A percentile compares a stretch with the other conserved stretches of the same genome.
phyloP scores from a whole-genome alignment of 2,888 invertebrate species.

The Drosophila fungiperda region DNA sequence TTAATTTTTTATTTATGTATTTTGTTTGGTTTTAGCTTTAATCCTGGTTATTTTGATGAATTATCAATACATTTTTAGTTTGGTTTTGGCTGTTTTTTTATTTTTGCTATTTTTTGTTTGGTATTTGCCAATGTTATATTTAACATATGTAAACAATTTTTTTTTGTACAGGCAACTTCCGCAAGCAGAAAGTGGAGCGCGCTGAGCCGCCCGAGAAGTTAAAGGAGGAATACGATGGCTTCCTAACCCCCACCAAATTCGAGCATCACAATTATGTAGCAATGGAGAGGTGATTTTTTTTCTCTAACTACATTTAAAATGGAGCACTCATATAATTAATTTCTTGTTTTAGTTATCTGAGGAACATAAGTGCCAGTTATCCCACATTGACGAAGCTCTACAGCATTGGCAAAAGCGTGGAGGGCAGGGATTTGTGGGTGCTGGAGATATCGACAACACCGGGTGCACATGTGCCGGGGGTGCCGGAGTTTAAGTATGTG shows the following conservation, averaged over 20 bases:
- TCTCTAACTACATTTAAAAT: too few species aligned
- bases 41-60: not conserved
- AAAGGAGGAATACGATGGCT: conserved; percentile 82
- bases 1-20: not conserved
- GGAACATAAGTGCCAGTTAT: conserved; percentile 87
- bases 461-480: conserved; percentile 91
- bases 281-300: conserved; percentile 87
- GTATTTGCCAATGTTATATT: not conserved
- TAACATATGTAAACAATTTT: not conserved
- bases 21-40: not conserved
- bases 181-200: conserved; percentile 82
- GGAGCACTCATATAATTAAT: not conserved
- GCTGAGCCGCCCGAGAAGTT: conserved; percentile 65
- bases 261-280: conserved; percentile 92
- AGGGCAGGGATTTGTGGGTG: conserved; percentile 94
- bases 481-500: conserved; percentile 94
- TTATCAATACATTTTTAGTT: not conserved
- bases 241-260: conserved; percentile 87
- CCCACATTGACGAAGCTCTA: conserved; percentile 91
- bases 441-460: conserved; percentile 94
- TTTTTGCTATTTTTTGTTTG: fast-evolving
- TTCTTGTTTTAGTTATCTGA: conserved; percentile 85
- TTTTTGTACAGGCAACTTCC: conserved; percentile 73
- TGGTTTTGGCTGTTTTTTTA: not conserved
- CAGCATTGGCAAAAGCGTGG: conserved; percentile 94